These are phyloP conservation scores for Galeopterus variegatus DNA, from an alignment of 2,113 vertebrate genomes.

Conservation along the genomic window DNA sequence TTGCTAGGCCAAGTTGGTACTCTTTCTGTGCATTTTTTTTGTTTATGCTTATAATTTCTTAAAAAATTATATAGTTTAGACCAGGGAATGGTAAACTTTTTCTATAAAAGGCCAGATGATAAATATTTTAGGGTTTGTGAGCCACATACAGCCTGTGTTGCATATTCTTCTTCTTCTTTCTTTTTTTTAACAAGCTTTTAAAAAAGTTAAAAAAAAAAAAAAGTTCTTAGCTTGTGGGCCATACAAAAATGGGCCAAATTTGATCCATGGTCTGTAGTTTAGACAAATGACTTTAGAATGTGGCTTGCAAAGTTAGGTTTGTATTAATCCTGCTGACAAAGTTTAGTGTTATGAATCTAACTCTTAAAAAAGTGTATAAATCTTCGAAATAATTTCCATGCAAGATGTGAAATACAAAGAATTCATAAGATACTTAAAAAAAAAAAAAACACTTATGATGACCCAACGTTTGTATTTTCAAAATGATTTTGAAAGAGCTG, in stretches of 20 bases:
- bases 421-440: neutral
- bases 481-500: slow-evolving; percentile 54
- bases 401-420: neutral
- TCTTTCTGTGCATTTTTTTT: neutral
- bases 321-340: slow-evolving; percentile 14
- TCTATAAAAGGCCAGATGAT: neutral
- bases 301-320: neutral
- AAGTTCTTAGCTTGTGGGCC: neutral
- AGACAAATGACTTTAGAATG: neutral
- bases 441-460: slow-evolving; percentile 4
- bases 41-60: neutral
- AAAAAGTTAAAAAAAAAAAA: neutral
- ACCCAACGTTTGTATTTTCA: neutral
- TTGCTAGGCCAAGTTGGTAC: neutral
- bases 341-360: neutral
- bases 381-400: slow-evolving; percentile 28
- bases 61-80: neutral
- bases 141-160: neutral
- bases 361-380: neutral
- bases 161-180: neutral
- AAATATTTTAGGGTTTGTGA: neutral
- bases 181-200: neutral
- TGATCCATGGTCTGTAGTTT: neutral
- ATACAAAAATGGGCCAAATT: neutral
- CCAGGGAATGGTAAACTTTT: neutral